Percentiles rank a stretch among this genome's conserved stretches.
phyloP scores from a whole-genome alignment of 2,113 vertebrate genomes.

The Sciurus niger region DNA sequence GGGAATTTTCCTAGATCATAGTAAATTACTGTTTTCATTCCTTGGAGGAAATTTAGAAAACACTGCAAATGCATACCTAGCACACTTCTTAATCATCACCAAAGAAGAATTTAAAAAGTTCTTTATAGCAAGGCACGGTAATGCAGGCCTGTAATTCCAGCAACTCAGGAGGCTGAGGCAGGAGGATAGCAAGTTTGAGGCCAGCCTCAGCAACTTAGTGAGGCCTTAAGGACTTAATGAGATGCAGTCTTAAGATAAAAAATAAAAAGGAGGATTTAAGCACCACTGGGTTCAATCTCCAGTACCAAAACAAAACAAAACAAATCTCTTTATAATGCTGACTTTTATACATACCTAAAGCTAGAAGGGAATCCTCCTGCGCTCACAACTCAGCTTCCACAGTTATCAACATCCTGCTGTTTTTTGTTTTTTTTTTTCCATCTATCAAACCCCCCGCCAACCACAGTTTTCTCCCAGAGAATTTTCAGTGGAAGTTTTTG shows the following conservation, averaged over 20 bases:
- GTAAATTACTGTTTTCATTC: constrained; percentile 62
- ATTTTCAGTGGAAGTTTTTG: constrained; percentile 36
- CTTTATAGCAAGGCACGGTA: too few relatives aligned
- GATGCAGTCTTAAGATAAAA: too few relatives aligned
- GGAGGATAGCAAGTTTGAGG: too few relatives aligned
- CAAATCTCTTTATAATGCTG: constrained; percentile 7
- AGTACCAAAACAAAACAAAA: too few relatives aligned
- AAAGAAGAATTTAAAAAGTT: constrained; percentile 1
- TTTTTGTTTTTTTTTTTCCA: neutral
- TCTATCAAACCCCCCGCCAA: neutral
- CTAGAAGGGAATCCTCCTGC: neutral
- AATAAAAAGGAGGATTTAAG: too few relatives aligned
- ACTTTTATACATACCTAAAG: constrained; percentile 1
- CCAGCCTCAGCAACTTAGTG: too few relatives aligned
- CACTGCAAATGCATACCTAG: constrained; percentile 54
- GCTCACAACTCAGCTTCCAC: neutral
- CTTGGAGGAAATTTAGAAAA: constrained; percentile 60
- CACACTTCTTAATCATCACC: constrained; percentile 64
- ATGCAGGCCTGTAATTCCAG: too few relatives aligned
- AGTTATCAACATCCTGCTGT: neutral
- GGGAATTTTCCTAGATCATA: constrained; percentile 57
- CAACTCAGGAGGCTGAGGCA: too few relatives aligned
- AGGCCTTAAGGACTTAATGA: too few relatives aligned
- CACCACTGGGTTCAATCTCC: too few relatives aligned
- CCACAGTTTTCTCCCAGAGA: too few relatives aligned